phyloP scores from a whole-genome alignment of 2,797 vertebrate genomes.

The Eremophila alpestris region DNA sequence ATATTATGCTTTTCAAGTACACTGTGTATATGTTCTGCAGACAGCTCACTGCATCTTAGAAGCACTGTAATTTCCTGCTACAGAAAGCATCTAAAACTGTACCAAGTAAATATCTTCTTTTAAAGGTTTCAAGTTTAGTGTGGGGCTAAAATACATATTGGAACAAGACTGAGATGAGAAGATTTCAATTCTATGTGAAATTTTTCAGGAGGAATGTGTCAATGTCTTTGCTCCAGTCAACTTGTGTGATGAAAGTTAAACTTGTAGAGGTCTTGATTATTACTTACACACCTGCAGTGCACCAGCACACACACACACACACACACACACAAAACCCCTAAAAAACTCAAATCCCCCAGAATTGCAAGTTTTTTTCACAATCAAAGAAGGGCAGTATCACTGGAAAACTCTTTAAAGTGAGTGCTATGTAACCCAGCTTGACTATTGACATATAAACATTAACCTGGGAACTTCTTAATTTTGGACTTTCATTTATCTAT shows the following conservation, averaged over 20 bases:
- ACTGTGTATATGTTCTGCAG: neutral
- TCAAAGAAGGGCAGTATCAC: neutral
- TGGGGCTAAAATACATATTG: neutral
- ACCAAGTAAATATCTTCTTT: neutral
- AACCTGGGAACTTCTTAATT: neutral
- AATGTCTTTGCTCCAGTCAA: neutral
- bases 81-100: neutral
- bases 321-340: neutral
- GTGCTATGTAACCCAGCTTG: neutral
- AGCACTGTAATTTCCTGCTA: neutral
- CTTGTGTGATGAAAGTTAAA: neutral
- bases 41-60: neutral
- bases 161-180: neutral
- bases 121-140: neutral
- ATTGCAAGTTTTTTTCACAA: neutral
- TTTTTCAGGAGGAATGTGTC: neutral
- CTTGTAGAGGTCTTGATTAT: neutral
- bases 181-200: neutral
- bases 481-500: neutral
- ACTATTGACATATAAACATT: neutral
- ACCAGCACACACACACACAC: neutral
- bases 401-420: neutral
- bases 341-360: accelerated
- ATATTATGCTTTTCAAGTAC: neutral
- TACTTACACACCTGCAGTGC: neutral